A percentile compares a stretch with the other conserved stretches of the same genome.
These are phyloP conservation scores for Chaetoderma sp. DNA, from an alignment of 2,888 invertebrate species.

Conservation along the genomic window DNA sequence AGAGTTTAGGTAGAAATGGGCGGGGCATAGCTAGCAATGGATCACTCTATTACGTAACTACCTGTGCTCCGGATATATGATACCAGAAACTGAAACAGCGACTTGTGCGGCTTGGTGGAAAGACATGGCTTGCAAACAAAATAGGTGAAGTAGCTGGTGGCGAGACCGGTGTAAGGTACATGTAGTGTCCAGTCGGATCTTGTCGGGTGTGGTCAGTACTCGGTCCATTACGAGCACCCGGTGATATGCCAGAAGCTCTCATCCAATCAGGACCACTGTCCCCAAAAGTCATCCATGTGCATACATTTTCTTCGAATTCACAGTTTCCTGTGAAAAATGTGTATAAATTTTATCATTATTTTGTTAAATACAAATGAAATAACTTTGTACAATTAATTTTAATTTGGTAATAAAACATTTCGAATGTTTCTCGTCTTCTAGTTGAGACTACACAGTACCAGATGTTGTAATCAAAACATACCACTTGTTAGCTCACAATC, in stretches of 20 bases:
- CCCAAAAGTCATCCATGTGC: slow-evolving; percentile 52
- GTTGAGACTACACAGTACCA: no score
- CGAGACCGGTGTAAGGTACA: slow-evolving; percentile 50
- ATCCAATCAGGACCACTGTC: slow-evolving; percentile 62
- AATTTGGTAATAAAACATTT: no score
- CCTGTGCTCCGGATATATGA: slow-evolving; percentile 53
- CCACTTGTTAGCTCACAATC: no score
- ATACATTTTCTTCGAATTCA: slow-evolving; percentile 59
- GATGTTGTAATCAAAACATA: no score
- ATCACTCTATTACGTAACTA: slow-evolving; percentile 44
- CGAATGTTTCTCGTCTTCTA: no score
- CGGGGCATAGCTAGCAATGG: no score
- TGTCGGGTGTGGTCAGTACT: slow-evolving; percentile 57
- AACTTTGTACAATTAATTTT: no score
- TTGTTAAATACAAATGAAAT: no score
- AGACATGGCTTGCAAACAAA: background rate
- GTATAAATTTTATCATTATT: no score
- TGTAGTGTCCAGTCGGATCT: slow-evolving; percentile 53
- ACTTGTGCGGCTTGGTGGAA: background rate
- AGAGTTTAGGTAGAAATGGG: no score
- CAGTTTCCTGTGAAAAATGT: slow-evolving; percentile 47
- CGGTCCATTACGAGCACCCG: slow-evolving; percentile 51
- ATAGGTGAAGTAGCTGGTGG: slow-evolving; percentile 27
- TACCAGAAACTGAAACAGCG: slow-evolving; percentile 30
- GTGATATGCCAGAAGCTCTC: slow-evolving; percentile 51